Percentiles rank a stretch among this genome's conserved stretches.
These are phyloP conservation scores for Cryptoleucopteryx plumbea DNA, from an alignment of 2,113 vertebrate species.

Conservation along the genomic window DNA sequence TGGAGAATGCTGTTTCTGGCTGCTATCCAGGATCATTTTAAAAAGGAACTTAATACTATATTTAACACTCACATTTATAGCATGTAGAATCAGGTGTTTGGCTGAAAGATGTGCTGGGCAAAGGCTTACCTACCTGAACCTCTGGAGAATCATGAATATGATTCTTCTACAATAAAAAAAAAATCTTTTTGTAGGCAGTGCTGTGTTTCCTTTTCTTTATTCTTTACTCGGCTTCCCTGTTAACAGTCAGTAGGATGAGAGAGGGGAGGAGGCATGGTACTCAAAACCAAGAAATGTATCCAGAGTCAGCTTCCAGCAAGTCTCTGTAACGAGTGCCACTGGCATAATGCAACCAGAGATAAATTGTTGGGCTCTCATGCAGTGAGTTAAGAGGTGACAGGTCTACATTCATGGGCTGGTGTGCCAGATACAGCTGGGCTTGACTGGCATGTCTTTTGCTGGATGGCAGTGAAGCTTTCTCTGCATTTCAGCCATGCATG, in stretches of 20 bases:
- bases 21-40: background rate
- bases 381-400: background rate
- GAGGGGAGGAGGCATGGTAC: background rate
- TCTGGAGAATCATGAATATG: background rate
- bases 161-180: background rate
- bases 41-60: accelerated
- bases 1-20: background rate
- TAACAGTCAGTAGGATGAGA: background rate
- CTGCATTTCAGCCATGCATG: accelerated
- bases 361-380: background rate
- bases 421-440: background rate
- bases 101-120: background rate
- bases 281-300: background rate
- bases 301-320: background rate
- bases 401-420: accelerated
- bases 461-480: background rate
- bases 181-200: background rate
- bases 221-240: background rate
- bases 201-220: background rate
- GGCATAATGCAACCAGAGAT: accelerated
- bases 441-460: too few species aligned
- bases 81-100: background rate
- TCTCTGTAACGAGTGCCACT: background rate
- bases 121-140: background rate
- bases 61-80: background rate